Conservation (phyloP, 1,140 invertebrate species). For the Bicyclus anynana region DNA sequence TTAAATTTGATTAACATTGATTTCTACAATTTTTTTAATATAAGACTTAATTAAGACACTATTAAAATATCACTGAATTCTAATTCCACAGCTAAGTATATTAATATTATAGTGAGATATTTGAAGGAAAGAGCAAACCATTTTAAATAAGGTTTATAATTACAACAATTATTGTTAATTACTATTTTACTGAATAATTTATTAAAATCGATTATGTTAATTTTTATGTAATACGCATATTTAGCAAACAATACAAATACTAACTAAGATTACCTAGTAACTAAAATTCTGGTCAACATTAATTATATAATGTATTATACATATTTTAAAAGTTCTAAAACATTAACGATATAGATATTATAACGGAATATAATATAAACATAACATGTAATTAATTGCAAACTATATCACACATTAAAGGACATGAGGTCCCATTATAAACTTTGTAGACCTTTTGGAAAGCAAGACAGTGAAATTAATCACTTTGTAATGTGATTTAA, state of each 20-base stretch:
- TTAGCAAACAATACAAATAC: not conserved
- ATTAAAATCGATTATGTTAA: not conserved
- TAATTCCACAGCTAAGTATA: no score
- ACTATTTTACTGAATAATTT: not conserved
- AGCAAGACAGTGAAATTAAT: not conserved
- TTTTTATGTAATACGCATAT: not conserved
- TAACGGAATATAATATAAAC: constrained; percentile 9
- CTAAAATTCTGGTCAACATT: constrained; percentile 15
- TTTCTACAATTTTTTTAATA: no score
- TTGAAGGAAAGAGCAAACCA: no score
- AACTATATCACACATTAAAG: constrained; percentile 19
- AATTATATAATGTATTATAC: not conserved
- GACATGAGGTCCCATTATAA: not conserved
- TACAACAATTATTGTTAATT: not conserved
- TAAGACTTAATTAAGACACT: no score
- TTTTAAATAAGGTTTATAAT: not conserved
- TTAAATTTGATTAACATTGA: no score
- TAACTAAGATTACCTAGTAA: not conserved
- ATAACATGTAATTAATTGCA: constrained; percentile 12
- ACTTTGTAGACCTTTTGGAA: not conserved
- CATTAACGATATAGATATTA: constrained; percentile 23
- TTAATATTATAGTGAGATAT: no score
- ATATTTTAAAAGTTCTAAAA: constrained; percentile 19
- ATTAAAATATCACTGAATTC: no score
- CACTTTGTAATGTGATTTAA: not conserved